A percentile compares a stretch with the other conserved stretches of the same genome.
These are phyloP conservation scores for Lepidurus couesii DNA, from an alignment of 1,140 invertebrate genomes.

Conservation along the genomic window DNA sequence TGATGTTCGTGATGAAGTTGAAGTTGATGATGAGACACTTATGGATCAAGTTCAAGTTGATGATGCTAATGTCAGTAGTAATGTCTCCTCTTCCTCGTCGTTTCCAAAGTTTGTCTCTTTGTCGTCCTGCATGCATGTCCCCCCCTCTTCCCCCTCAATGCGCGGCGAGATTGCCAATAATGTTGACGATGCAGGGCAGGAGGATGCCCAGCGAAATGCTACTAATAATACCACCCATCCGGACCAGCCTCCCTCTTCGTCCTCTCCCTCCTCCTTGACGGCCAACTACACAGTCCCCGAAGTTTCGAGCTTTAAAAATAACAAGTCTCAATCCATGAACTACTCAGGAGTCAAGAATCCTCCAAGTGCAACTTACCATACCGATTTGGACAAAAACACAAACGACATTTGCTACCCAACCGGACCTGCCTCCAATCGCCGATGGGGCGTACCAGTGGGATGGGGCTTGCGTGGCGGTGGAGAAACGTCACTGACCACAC, in stretches of 20 bases:
- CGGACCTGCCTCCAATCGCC: slow-evolving; percentile 41
- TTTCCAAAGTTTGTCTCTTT: neutral
- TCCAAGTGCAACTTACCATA: slow-evolving; percentile 35
- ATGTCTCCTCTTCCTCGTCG: neutral
- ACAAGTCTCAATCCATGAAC: slow-evolving; percentile 9
- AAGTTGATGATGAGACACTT: slow-evolving; percentile 31
- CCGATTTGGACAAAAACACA: slow-evolving; percentile 13
- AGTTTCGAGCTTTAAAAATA: slow-evolving; percentile 16
- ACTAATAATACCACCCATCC: neutral
- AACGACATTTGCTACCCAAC: slow-evolving; percentile 27
- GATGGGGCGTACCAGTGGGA: slow-evolving; percentile 55
- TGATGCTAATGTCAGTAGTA: neutral
- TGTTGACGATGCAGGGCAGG: neutral
- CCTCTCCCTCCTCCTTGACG: neutral
- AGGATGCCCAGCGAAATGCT: neutral
- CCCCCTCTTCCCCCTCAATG: neutral
- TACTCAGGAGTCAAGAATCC: slow-evolving; percentile 32
- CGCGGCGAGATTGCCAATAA: neutral
- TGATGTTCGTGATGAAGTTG: slow-evolving; percentile 28
- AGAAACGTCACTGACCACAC: slow-evolving; percentile 62
- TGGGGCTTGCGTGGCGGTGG: slow-evolving; percentile 66
- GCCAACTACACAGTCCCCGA: neutral
- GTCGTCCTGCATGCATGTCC: neutral
- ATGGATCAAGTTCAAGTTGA: slow-evolving; percentile 23
- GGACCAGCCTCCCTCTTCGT: neutral